Evolutionary conservation across 2,888 invertebrate genomes (phyloP).

Genomic region (Neoascia interrupta): DNA sequence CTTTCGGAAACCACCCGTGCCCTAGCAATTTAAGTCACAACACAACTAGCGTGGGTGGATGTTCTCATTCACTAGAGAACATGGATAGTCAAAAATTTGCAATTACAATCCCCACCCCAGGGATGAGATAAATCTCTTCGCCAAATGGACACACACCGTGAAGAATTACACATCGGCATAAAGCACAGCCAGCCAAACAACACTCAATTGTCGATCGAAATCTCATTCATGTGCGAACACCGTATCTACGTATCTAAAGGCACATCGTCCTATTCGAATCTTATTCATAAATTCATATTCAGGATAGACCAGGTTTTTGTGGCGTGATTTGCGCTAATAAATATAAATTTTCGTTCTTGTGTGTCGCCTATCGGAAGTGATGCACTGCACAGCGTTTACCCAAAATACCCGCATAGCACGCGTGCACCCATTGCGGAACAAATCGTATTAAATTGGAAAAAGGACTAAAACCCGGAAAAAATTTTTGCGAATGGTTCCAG

Average conservation of each 20-base stretch:
- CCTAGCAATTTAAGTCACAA: too few species aligned
- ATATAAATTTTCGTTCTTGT: conserved; percentile 49
- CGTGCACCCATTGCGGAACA: conserved; percentile 60
- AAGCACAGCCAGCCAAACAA: conserved; percentile 31
- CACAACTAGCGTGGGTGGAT: conserved; percentile 4
- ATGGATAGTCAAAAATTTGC: conserved; percentile 18
- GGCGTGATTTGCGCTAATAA: conserved; percentile 63
- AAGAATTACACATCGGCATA: conserved; percentile 53
- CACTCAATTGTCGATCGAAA: conserved; percentile 60
- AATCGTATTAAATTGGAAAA: conserved; percentile 63
- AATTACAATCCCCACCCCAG: conserved; percentile 23
- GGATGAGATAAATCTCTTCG: conserved; percentile 41
- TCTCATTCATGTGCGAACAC: conserved; percentile 2
- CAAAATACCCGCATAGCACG: conserved; percentile 7
- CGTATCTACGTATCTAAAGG: conserved; percentile 46
- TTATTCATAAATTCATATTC: conserved; percentile 63
- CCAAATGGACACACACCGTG: conserved; percentile 45
- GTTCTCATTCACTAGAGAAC: background rate
- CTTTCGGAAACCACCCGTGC: background rate
- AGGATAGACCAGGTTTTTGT: conserved; percentile 25
- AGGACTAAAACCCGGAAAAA: conserved; percentile 26
- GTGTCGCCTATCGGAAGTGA: conserved; percentile 46
- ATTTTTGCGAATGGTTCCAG: conserved; percentile 44
- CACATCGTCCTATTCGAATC: conserved; percentile 42
- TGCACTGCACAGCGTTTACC: conserved; percentile 20